Base-by-base conservation (phyloP, 53 echinoderm and acorn worm species). In the Echinarachnius parma region DNA sequence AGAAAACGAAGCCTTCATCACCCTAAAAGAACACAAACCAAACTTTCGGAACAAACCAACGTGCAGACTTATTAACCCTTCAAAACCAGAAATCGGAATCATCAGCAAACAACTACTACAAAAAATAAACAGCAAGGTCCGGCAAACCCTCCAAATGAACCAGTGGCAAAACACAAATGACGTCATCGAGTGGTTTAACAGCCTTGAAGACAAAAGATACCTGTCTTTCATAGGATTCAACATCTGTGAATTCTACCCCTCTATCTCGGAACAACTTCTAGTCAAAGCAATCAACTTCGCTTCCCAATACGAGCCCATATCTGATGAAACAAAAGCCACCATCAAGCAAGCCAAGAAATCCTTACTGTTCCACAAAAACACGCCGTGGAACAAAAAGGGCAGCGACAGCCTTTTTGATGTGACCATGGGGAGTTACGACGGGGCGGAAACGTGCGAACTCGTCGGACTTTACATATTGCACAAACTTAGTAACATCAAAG, bases 351-450 rank as follows among this genome's bases (percentile, higher is more conserved):
- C 80, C 18, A 79, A 59, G 42, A 68, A 66, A 22, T 64, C 66
- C 2, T 26, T 79, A 4, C 79, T 79, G 13, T 79, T 66, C 46
- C 36, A 79, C 67, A 47, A 31, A 42, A 30, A 33, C 4, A 56
- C 30, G 13, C 66, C 80, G n/a, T 31, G 65, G 61, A 31, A 37
- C 31, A 79, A 79, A 67, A 79, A 57, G 30, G 53, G 58, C 15
- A 67, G 19, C 28, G 23, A n/a, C 5, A 36, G 13, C 39, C 25
- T 57, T 15, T 69, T 68, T 27, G 70, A 69, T 28, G 59, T 80
- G n/a, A 59, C 80, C 14, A 80, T 70, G 70, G 80, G 80, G 21
- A 59, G 32, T 21, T 80, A 59, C 34, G 70, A 80, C 29, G 68
- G 80, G 8, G 71, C 61, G 9, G 80, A 80, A 18, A 34, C 71